Conservation (phyloP, 2,113 vertebrate species). For the Antechinus stuartii region DNA sequence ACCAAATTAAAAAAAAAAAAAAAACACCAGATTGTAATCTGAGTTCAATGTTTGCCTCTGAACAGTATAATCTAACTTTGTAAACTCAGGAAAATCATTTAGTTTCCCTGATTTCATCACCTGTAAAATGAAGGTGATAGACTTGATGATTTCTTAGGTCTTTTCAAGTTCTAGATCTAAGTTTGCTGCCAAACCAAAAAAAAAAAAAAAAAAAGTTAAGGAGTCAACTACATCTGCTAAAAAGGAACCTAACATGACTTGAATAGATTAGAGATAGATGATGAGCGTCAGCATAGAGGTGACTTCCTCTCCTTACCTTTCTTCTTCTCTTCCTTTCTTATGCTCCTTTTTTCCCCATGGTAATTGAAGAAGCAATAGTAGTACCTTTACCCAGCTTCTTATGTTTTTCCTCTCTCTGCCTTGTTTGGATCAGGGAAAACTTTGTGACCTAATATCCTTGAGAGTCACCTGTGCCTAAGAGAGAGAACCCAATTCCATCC, state of each 20-base stretch:
- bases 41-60: background rate
- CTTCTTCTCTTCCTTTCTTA: too few relatives aligned
- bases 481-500: background rate
- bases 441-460: background rate
- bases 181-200: background rate
- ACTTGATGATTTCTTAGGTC: background rate
- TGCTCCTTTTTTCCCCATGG: background rate
- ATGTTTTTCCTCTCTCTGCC: background rate
- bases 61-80: background rate
- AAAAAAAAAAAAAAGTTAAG: background rate
- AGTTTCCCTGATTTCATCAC: background rate
- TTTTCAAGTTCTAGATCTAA: too few relatives aligned
- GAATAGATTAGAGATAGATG: background rate
- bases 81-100: background rate
- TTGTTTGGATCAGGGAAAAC: background rate
- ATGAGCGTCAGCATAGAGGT: background rate
- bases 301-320: too few relatives aligned
- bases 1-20: background rate
- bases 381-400: too few relatives aligned
- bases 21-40: background rate
- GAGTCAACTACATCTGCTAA: background rate
- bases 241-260: background rate
- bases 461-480: background rate
- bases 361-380: too few relatives aligned
- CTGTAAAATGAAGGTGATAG: background rate